Base-by-base conservation (phyloP, 2,113 vertebrate genomes). In the Paratilapia polleni region DNA sequence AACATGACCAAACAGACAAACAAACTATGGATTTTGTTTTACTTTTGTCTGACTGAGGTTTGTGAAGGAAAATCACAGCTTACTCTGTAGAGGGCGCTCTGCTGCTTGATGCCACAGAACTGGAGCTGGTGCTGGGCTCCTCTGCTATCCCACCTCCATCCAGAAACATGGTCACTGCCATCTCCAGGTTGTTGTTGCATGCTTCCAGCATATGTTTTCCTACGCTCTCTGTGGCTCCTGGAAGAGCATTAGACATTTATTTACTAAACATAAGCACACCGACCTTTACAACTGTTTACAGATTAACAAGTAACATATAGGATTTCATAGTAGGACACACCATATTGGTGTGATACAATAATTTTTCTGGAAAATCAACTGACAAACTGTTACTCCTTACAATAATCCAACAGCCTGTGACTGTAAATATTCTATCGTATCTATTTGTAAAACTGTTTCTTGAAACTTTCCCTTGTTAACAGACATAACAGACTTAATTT, bases 131-230 rank as follows among this genome's bases (percentile, higher is more conserved):
- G 94, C 98, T 99, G 77, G 98, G 98, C 87, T 99, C 98, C 88
- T 99, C 98, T 22, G 97, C 97, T 11, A 99, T 97, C 62, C 96
- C 98, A 8, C 98, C 98, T 76, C 98, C 97, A 52, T 99, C 98
- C 93, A 99, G 94, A 91, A 99, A 99, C 98, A 99, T 99, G 41
- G 98, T 99, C 80, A 99, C 98, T 19, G 98, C 98, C 98, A 99
- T 99, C 94, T 99, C 98, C 93, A 99, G 94, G 78, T 99, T 99
- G 90, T 98, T 99, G 96, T 97, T 98, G 94, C 98, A 99, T 11
- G 98, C 98, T 92, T 99, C 98, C 6, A 99, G 94, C 98, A 99
- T 99, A 49, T 99, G 98, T 82, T 97, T 97, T 84, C 97, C 98
- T 73, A 99, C 97, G 57, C 98, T 99, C 91, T 99, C 98, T 82